Base-by-base conservation (phyloP, 2,797 vertebrate species). In the Gambusia yucatana region DNA sequence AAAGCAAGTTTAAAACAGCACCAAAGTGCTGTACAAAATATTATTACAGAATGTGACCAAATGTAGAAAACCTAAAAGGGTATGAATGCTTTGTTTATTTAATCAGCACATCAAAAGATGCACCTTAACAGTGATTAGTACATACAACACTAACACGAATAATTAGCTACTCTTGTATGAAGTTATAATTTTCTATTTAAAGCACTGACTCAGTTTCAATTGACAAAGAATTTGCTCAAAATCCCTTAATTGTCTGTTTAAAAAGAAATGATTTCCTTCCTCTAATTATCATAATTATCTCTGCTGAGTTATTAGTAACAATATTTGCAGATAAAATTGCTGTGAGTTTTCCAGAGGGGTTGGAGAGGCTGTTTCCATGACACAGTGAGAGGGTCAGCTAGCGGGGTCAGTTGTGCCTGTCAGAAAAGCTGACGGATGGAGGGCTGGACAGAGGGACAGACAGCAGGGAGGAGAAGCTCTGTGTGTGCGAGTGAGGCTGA, bases 401-500 rank as follows among this genome's bases (percentile, higher is more conserved):
- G 85, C 77, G 86, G 86, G 85, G 65, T 69, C 65, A 69, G 65
- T 85, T 86, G 80, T 77, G 79, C 70, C 85, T 79, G 87, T 80
- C 88, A 76, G 84, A 85, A 44, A 78, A 80, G 79, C 85, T 77
- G 86, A 84, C 81, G 81, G 82, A 88, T 67, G 46, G 65, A 82
- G 59, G 72, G 55, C 77, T 65, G 80, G 87, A 93, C 91, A 94
- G 91, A 91, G 88, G 91, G 90, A 91, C 81, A 88, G 85, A 89
- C 90, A 89, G 90, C 89, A 84, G 90, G 92, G 78, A 82, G 80
- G 73, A 87, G 70, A 77, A 75, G 82, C 82, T 39, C 73, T n/a
- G 65, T 81, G 79, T 65, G 75, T 79, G 20, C 65, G 48, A 67
- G 72, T 77, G 63, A 28, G 52, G 7, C 50, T 41, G 72, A 17